Conservation (phyloP, 2,888 invertebrate genomes). For the Stegana nigrithorax region DNA sequence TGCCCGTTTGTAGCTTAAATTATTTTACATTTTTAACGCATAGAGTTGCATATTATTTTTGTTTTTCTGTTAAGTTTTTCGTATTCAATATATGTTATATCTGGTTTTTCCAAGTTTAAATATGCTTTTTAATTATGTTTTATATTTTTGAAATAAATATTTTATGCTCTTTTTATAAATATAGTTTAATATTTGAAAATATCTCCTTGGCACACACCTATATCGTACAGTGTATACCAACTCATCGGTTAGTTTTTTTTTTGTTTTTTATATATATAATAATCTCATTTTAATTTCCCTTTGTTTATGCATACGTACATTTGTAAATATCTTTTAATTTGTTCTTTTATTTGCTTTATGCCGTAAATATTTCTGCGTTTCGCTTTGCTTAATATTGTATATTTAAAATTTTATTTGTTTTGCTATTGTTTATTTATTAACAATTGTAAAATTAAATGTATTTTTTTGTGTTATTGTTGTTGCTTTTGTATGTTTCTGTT, state of each 20-base stretch:
- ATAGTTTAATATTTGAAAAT: conserved; percentile 51
- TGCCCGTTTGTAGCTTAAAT: conserved; percentile 44
- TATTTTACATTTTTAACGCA: conserved; percentile 35
- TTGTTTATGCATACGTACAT: conserved; percentile 42
- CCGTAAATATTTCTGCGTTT: background rate
- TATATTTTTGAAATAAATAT: conserved; percentile 36
- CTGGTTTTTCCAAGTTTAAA: conserved; percentile 40
- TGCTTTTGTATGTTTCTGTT: conserved; percentile 27
- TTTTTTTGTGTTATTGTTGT: conserved; percentile 29
- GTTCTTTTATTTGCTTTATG: background rate
- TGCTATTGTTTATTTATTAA: conserved; percentile 33
- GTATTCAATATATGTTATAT: conserved; percentile 28
- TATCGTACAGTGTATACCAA: no score
- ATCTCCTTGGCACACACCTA: conserved; percentile 34
- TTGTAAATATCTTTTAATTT: conserved; percentile 28
- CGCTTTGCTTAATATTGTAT: conserved; percentile 33
- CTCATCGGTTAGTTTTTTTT: no score
- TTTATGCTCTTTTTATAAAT: conserved; percentile 42
- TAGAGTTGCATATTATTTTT: no score
- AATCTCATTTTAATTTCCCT: conserved; percentile 34
- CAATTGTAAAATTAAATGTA: conserved; percentile 41
- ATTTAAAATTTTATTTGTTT: conserved; percentile 52
- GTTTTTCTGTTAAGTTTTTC: conserved; percentile 29
- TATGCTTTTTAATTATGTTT: conserved; percentile 10
- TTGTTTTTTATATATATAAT: conserved; percentile 21